These are phyloP conservation scores for Cyclargus thomasi DNA, from an alignment of 1,140 invertebrate genomes.

Conservation along the genomic window DNA sequence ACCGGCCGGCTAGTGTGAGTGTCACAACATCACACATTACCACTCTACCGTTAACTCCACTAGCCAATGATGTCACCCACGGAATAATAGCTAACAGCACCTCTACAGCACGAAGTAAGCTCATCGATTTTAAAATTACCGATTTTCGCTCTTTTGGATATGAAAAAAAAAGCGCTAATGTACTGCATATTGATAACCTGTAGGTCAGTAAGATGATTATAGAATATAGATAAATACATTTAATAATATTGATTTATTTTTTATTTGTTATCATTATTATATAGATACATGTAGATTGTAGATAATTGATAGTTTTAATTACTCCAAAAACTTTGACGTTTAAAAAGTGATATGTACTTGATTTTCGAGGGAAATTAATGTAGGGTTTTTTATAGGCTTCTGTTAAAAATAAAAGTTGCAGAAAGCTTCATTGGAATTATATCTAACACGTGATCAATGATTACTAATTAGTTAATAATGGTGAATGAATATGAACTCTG, in stretches of 20 bases:
- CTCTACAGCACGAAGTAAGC: not conserved
- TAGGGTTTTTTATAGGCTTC: too few species aligned
- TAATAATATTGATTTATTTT: not conserved
- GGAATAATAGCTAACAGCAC: slow-evolving; percentile 35
- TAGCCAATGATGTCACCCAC: slow-evolving; percentile 49
- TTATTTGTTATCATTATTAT: not conserved
- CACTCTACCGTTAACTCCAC: slow-evolving; percentile 66
- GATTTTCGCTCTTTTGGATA: not conserved
- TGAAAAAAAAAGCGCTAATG: not conserved
- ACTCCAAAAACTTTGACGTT: not conserved
- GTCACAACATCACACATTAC: slow-evolving; percentile 59
- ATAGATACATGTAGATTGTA: not conserved
- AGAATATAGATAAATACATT: slow-evolving; percentile 2
- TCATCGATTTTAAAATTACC: slow-evolving; percentile 10
- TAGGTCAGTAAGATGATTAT: slow-evolving; percentile 19
- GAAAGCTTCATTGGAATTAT: too few species aligned
- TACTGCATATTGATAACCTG: slow-evolving; percentile 26
- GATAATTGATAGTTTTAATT: not conserved
- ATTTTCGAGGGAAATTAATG: too few species aligned
- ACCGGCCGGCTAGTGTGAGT: slow-evolving; percentile 37
- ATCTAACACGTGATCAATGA: too few species aligned
- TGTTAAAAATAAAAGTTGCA: too few species aligned
- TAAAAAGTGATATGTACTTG: not conserved
- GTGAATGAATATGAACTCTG: too few species aligned
- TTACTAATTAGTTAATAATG: too few species aligned